These are phyloP conservation scores for Alfaro cultratus DNA, from an alignment of 2,797 vertebrate genomes.

Conservation along the genomic window DNA sequence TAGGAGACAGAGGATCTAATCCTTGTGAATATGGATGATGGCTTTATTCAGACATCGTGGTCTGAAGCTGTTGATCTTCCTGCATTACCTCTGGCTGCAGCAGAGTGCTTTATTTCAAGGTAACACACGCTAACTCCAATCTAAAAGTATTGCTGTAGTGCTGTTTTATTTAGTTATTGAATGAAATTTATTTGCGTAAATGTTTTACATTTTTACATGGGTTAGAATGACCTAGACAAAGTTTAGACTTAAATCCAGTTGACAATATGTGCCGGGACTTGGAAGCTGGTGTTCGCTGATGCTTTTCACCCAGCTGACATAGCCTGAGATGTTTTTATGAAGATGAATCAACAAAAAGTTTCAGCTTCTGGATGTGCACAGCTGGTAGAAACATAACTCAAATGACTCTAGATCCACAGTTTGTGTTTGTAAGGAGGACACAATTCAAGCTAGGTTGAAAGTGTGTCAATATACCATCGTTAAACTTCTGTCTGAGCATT, in stretches of 20 bases:
- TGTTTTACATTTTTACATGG: background rate
- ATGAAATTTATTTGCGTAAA: background rate
- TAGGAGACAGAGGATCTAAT: constrained; percentile 94
- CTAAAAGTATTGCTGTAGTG: background rate
- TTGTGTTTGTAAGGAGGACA: background rate
- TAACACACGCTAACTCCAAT: constrained; percentile 49
- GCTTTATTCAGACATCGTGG: constrained; percentile 81
- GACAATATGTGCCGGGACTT: background rate
- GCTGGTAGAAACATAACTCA: background rate
- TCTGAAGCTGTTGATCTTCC: constrained; percentile 77
- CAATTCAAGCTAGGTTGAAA: background rate
- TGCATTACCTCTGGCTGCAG: constrained; percentile 83
- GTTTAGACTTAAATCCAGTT: background rate
- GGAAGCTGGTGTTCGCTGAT: background rate
- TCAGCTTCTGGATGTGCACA: background rate
- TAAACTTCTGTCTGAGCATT: background rate
- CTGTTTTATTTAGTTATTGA: background rate
- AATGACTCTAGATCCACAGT: background rate
- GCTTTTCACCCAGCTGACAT: background rate
- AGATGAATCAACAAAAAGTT: background rate
- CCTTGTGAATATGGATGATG: constrained; percentile 90
- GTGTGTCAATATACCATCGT: background rate
- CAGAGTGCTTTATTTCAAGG: constrained; percentile 88
- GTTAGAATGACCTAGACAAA: background rate
- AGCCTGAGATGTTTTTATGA: background rate